Base-by-base conservation (phyloP, 2,113 vertebrate genomes). In the Mastomys coucha region DNA sequence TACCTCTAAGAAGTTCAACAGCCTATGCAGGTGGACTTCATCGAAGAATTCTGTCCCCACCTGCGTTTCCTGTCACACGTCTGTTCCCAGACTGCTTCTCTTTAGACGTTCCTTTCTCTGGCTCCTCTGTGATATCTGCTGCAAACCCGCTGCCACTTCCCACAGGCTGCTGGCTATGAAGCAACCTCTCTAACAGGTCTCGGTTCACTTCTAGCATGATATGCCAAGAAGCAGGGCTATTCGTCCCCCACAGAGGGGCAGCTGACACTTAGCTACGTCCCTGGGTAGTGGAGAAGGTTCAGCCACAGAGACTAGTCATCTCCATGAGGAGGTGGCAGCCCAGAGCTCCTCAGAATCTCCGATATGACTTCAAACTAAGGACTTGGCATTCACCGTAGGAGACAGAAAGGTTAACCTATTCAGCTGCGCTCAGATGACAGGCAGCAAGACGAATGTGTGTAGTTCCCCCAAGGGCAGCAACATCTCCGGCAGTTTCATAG, bases 321-420 rank as follows among this genome's bases (percentile, higher is more conserved):
- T 86, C 36, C 16, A 24, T 4, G 26, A 53, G 22, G 42, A 95
- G 31, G 17, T 16, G n/a, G 63, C 56, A 82, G 39, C 84, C 80
- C 86, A 45, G 45, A 58, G 78, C 67, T 77, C 33, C 78, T 89
- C 16, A 19, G n/a, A 92, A 77, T 11, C 75, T 89, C n/a, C 73
- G 53, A 17, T 56, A 36, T 63, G 39, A 36, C 87, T 77, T 69
- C 33, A 33, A 89, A 82, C 67, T 19, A 4, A 65, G 72, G 78
- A 93, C 69, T 17, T 81, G 65, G 91, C 67, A 89, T 88, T 93
- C 67, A 39, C 51, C 14, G 76, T 39, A 16, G 1, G 60, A 28
- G 11, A 93, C 2, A 4, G 11, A 63, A 87, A 93, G 89, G 88
- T 85, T 90, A 67, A 53, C 39, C 2, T 0, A 0, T 42, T 91